Evolutionary conservation across 2,113 vertebrate genomes (phyloP), one percentile per base, ranked within the genome.

Genomic region (Gopherus evgoodei): DNA sequence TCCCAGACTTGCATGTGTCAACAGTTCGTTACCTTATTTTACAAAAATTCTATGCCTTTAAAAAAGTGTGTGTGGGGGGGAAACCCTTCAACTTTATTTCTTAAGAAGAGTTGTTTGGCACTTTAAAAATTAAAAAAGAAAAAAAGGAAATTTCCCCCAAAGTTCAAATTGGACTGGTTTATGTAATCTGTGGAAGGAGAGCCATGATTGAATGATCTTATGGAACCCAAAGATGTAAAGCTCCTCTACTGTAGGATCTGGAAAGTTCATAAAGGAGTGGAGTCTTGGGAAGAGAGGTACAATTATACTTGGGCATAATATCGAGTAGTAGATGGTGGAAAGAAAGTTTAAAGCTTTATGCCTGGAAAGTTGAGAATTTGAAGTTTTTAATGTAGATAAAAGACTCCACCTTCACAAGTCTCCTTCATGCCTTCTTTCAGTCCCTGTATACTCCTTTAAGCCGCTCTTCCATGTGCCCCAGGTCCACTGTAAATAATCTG

Each of bases 311-410:
- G 22, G 44, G 85, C 17, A 62, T 62, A 31, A 62, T 62, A 62
- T 25, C 5, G 6, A 62, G 29, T 6, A 12, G 42, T 6, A 62
- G 84, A 80, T 27, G 1, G 82, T 2, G 89, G 44, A 16, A 87
- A 89, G 42, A 72, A 82, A 69, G 17, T 29, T 82, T 21, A 93
- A 90, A 92, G 5, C n/a, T 75, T 93, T 84, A 5, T 35, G 65
- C 2, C 6, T 25, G 14, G 2, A 8, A 31, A 69, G 2, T 1
- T 2, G 9, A 25, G 42, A 22, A 84, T 47, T 11, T 50, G 2
- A 88, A 86, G 14, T n/a, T 89, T 65, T 65, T 83, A 52, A 56
- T 38, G 17, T 38, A 90, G 88, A 49, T 4, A 94, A 29, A 44
- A 2, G 4, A 16, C 25, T 91, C 50, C 6, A 2, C 21, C 19